Conservation (phyloP, 2,888 invertebrate genomes). For the Formica aserva region DNA sequence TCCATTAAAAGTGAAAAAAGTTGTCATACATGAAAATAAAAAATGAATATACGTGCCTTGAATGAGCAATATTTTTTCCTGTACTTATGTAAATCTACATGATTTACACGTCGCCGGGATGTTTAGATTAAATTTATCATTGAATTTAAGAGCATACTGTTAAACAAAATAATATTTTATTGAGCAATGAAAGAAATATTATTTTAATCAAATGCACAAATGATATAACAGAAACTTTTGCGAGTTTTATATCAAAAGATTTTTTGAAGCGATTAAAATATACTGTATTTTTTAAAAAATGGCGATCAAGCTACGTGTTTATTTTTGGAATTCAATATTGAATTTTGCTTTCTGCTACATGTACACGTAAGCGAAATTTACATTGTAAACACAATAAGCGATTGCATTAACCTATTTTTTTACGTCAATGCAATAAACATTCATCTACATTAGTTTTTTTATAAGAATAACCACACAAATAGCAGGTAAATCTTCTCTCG, state of each 20-base stretch:
- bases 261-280: not conserved
- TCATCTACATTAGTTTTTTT: slow-evolving; percentile 14
- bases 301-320: not conserved
- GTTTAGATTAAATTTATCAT: not conserved
- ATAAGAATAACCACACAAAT: not conserved
- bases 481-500: not conserved
- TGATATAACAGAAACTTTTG: not conserved
- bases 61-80: not conserved
- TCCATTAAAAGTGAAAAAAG: not conserved
- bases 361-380: slow-evolving; percentile 9
- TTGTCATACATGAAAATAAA: not conserved
- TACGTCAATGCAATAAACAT: slow-evolving; percentile 33
- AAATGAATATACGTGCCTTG: not conserved
- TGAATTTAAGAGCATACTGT: not conserved
- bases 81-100: not conserved
- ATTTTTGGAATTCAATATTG: not conserved
- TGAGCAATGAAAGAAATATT: not conserved
- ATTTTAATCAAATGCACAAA: not conserved
- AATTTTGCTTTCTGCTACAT: not conserved
- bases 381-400: slow-evolving; percentile 7
- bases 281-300: slow-evolving; percentile 21
- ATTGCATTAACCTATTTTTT: slow-evolving; percentile 4
- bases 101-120: not conserved
- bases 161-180: not conserved
- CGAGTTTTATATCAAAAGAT: not conserved